A percentile compares a stretch with the other conserved stretches of the same genome.
Conservation (phyloP, 2,888 invertebrate species). For the Plemyria rubiginata region DNA sequence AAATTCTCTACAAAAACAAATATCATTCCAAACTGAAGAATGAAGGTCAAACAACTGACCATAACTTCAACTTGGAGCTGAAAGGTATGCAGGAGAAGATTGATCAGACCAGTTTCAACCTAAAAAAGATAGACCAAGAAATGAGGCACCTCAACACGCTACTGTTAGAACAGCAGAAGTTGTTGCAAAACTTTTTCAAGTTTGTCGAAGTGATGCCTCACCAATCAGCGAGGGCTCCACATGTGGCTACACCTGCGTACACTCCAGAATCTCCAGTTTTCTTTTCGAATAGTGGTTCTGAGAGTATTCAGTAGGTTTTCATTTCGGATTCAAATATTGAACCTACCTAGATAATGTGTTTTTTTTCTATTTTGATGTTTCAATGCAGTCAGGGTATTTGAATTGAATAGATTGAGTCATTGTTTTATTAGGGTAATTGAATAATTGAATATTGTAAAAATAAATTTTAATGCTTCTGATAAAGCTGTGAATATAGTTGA, state of each 20-base stretch:
- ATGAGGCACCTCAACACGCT: conserved; percentile 87
- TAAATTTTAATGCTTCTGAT: neutral
- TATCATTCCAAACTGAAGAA: conserved; percentile 87
- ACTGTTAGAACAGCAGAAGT: conserved; percentile 71
- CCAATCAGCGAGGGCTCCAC: conserved; percentile 43
- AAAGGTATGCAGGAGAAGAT: conserved; percentile 88
- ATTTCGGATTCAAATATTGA: neutral
- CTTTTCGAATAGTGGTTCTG: conserved; percentile 47
- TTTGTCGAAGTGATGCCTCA: conserved; percentile 55
- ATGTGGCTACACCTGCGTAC: conserved; percentile 55
- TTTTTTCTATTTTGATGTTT: neutral
- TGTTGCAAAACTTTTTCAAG: conserved; percentile 70
- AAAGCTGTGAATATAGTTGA: neutral
- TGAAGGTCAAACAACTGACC: conserved; percentile 71
- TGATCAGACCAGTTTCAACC: conserved; percentile 88
- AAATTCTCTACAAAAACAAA: conserved; percentile 84
- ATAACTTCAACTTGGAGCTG: conserved; percentile 83
- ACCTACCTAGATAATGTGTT: no score
- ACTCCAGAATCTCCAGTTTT: conserved; percentile 67
- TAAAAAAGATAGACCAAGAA: conserved; percentile 88
- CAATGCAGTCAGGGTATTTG: conserved; percentile 16
- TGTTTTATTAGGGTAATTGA: neutral
- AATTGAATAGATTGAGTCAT: no score
- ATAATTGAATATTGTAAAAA: neutral
- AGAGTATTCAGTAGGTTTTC: conserved; percentile 23